Percentiles rank a stretch among this genome's conserved stretches.
These are phyloP conservation scores for Chelon labrosus DNA, from an alignment of 2,797 vertebrate genomes.

Conservation along the genomic window DNA sequence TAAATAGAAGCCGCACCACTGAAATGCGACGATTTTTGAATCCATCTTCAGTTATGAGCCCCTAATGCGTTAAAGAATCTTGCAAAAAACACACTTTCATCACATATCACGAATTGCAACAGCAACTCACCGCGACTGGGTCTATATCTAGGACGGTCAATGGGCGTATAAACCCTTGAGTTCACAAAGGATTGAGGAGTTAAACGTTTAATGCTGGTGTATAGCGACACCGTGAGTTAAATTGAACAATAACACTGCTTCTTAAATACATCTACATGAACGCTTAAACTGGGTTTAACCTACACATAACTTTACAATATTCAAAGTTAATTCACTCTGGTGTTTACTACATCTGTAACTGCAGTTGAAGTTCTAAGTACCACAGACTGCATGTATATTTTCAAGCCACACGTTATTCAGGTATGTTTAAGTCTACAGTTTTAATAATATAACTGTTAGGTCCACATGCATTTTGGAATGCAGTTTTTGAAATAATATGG, in stretches of 20 bases:
- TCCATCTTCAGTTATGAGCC: background rate
- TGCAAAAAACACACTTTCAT: background rate
- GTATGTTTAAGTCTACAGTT: fast-evolving
- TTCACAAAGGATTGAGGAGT: background rate
- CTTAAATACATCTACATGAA: background rate
- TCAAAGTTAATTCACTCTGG: fast-evolving
- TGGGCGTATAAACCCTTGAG: background rate
- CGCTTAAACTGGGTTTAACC: background rate
- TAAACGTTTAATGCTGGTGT: constrained; percentile 14
- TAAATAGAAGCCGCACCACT: background rate
- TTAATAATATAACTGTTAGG: background rate
- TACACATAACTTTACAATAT: background rate
- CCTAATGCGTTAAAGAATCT: background rate
- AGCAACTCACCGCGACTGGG: fast-evolving
- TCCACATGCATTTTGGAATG: background rate
- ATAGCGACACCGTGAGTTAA: constrained; percentile 68
- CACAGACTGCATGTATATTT: fast-evolving
- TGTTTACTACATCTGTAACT: background rate
- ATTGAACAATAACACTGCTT: background rate
- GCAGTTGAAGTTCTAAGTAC: background rate
- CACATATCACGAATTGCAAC: background rate
- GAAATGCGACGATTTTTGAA: background rate
- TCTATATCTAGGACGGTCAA: background rate
- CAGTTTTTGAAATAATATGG: background rate
- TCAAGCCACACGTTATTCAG: background rate